These are phyloP conservation scores for Synodontis membranacea DNA, from an alignment of 2,113 vertebrate species.

Conservation along the genomic window DNA sequence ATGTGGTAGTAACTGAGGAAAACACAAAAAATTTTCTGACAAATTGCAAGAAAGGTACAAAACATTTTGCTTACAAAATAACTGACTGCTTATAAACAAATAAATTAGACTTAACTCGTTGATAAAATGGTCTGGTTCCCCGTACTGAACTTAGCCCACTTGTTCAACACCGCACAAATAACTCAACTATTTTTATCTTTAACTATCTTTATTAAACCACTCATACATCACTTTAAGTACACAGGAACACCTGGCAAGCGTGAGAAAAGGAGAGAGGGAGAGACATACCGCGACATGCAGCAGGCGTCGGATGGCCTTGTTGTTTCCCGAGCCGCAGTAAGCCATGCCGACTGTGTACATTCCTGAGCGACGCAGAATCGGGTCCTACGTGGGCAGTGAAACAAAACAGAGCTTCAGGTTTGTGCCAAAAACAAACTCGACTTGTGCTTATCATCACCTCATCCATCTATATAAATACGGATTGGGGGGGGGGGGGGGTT, in stretches of 20 bases:
- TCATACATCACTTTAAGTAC: not conserved
- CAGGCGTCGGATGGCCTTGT: constrained; percentile 95
- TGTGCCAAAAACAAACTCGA: constrained; percentile 34
- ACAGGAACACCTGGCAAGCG: not conserved
- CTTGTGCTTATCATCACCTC: constrained; percentile 8
- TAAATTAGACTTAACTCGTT: too few species aligned
- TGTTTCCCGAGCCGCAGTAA: constrained; percentile 98
- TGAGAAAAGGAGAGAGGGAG: constrained; percentile 49
- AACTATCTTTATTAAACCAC: not conserved
- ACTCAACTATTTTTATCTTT: constrained; percentile 9
- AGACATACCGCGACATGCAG: constrained; percentile 95
- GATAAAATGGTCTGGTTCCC: not conserved
- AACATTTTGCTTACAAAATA: not conserved
- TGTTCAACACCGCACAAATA: not conserved
- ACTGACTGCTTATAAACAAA: not conserved
- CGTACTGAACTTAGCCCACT: not conserved
- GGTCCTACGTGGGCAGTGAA: constrained; percentile 80
- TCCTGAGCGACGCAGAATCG: constrained; percentile 94
- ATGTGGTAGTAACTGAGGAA: not conserved
- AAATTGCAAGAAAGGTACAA: not conserved
- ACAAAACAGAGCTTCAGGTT: constrained; percentile 60
- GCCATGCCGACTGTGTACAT: constrained; percentile 99
- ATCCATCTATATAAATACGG: not conserved
- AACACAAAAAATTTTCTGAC: not conserved
- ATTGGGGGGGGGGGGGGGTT: not conserved